Evolutionary conservation across 2,797 vertebrate genomes (phyloP), one percentile per base, ranked within the genome.

Genomic region (Meriones psammophilus): DNA sequence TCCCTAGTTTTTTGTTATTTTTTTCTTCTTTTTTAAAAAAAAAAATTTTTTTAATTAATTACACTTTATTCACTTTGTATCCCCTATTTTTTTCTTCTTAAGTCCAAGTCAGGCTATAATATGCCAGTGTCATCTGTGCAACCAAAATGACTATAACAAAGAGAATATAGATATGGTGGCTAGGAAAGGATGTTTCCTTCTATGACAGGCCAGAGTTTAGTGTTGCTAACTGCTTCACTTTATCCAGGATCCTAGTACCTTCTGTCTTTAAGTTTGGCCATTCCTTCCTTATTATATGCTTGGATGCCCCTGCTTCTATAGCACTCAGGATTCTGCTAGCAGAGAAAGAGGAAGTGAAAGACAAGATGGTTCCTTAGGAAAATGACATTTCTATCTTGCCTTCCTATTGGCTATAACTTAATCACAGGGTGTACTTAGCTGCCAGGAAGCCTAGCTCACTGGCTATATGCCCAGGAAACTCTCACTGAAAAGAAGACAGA

Each of bases 281-380:
- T 87, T 73, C 42, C 18, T 58, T 91, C 76, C 84, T 56, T 96
- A 39, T 30, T 84, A 39, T 13, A 30, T 71, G 24, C 39, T 30
- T 84, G 26, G 60, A 76, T 94, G 73, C 84, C 58, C 50, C 91
- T 95, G 36, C 3, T 74, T 94, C 18, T 88, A 2, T 17, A 50
- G 46, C 39, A 62, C 33, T 60, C 60, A 76, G 22, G 39, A 3
- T 81, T 87, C 36, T 36, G 20, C 56, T 64, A 36, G 86, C 60
- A 92, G 77, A 92, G 60, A 91, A 85, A 80, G 64, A 95, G 62
- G 88, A 95, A 93, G 66, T 90, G n/a, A 62, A 81, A 33, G 80
- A 62, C 80, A 87, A 77, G 66, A 50, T 18, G 30, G n/a, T 92
- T 88, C 18, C 36, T 93, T 92, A 73, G 5, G 74, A 86, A 96